These are phyloP conservation scores for Rotaria socialis DNA, from an alignment of 2,888 invertebrate genomes.

Conservation along the genomic window DNA sequence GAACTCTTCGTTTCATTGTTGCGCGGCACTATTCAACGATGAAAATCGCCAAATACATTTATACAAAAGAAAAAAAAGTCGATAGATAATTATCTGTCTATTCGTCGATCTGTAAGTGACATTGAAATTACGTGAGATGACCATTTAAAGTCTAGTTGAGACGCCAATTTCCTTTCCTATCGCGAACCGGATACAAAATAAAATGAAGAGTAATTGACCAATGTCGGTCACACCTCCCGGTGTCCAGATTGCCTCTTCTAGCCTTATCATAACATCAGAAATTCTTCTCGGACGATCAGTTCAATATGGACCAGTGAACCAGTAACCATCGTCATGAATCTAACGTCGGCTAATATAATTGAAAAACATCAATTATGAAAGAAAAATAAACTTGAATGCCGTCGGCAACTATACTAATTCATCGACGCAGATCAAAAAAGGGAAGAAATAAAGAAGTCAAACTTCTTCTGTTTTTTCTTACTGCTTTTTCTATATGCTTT, in stretches of 20 bases:
- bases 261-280: not conserved
- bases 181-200: not conserved
- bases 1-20: not conserved
- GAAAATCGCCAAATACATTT: too few relatives aligned
- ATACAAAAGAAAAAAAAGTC: too few relatives aligned
- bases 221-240: not conserved
- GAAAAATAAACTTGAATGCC: not conserved
- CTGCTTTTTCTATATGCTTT: not conserved
- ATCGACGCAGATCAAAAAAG: not conserved
- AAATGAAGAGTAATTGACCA: not conserved
- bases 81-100: not conserved
- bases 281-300: too few relatives aligned
- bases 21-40: not conserved
- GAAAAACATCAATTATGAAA: not conserved
- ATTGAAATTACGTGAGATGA: not conserved
- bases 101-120: not conserved
- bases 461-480: not conserved
- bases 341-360: too few relatives aligned
- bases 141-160: not conserved
- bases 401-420: slow-evolving; percentile 2
- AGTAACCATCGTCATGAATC: too few relatives aligned
- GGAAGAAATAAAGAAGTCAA: too few relatives aligned
- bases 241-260: not conserved
- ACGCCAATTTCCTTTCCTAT: not conserved
- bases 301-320: too few relatives aligned